Evolutionary conservation across 2,113 vertebrate genomes (phyloP), one percentile per base, ranked within the genome.

Genomic region (Tonatia bakeri): DNA sequence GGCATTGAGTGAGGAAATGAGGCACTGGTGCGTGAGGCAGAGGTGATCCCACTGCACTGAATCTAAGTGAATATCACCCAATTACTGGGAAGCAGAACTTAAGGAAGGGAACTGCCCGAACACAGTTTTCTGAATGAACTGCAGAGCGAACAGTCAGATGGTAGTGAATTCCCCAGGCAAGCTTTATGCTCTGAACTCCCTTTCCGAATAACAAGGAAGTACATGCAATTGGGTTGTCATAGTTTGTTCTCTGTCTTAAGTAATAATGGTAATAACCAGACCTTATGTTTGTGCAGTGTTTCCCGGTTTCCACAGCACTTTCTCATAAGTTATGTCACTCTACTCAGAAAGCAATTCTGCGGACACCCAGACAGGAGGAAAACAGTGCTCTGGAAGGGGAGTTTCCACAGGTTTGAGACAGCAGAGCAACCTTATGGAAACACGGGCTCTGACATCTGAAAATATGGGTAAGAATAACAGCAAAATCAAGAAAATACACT

Each of bases 1-100:
- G 98, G 98, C 98, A 99, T 98, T 98, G 99, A 98, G 98, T 98
- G 98, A 99, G 98, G 99, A 99, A 99, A 99, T 98, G 98, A 99
- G 97, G 98, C 98, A 98, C 91, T 94, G 97, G 97, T 97, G 93
- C 22, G 1, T 98, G 97, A 98, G 98, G 97, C 97, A 92, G 95
- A 97, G 96, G 98, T 94, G 98, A 97, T 97, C 77, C 92, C 97
- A 87, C 94, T 93, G 76, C 79, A 83, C 86, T 88, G 83, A 83
- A 88, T 96, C 87, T 89, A 98, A 98, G 96, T 95, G 94, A 96
- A 81, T 80, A 95, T 91, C 52, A 96, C 82, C 96, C 98, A 98
- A 97, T 98, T 97, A 98, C 87, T 33, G 96, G 94, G 96, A 96
- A 98, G 43, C 40, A 95, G 87, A 97, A 90, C 79, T 97, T 52